Conservation (phyloP, 2,888 invertebrate species). For the Schrankia costaestrigalis region DNA sequence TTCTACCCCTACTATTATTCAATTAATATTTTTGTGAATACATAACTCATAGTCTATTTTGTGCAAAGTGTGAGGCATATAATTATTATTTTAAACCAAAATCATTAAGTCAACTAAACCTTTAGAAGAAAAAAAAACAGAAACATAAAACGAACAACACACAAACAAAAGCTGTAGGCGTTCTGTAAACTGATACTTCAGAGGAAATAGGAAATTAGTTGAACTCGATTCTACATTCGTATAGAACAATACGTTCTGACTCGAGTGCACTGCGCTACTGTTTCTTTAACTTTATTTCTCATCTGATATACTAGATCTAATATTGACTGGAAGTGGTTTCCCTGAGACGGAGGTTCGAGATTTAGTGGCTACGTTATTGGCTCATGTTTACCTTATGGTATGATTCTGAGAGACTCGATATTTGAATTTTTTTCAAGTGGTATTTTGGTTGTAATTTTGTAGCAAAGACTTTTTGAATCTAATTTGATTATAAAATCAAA, state of each 20-base stretch:
- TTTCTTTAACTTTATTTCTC: conserved; percentile 32
- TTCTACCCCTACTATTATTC: too few species aligned
- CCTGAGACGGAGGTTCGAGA: conserved; percentile 1
- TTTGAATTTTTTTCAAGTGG: background rate
- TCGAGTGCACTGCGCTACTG: conserved; percentile 31
- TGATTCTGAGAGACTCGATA: background rate
- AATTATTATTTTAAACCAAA: too few species aligned
- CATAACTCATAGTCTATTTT: too few species aligned
- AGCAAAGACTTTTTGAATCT: too few species aligned
- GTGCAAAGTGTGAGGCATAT: too few species aligned
- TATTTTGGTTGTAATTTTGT: conserved; percentile 1
- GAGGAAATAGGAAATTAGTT: conserved; percentile 19
- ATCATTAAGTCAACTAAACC: too few species aligned
- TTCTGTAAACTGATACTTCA: background rate
- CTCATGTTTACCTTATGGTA: too few species aligned
- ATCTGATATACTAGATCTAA: conserved; percentile 26
- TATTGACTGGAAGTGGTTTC: conserved; percentile 23
- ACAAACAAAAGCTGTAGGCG: too few species aligned
- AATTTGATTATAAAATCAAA: too few species aligned
- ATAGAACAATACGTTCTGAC: conserved; percentile 39
- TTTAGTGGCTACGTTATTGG: conserved; percentile 9
- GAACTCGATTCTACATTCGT: conserved; percentile 28
- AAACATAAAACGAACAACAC: too few species aligned
- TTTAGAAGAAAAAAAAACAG: too few species aligned
- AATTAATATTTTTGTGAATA: too few species aligned